Base-by-base conservation (phyloP, 2,113 vertebrate genomes). In the Scytalopus superciliaris region DNA sequence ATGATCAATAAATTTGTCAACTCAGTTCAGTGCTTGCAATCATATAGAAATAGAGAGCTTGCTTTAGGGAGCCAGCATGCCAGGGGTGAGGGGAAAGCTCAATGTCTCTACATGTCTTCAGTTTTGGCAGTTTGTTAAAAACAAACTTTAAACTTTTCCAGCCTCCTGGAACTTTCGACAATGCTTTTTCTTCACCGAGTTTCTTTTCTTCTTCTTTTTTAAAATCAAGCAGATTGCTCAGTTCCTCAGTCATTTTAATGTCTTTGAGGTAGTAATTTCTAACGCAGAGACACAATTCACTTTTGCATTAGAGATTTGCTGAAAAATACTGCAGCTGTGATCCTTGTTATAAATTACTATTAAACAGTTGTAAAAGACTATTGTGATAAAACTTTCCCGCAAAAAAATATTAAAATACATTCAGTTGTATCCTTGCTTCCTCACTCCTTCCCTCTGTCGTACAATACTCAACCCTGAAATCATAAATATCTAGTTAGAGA, bases 401-500 rank as follows among this genome's bases (percentile, higher is more conserved):
- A 24, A 47, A 27, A 93, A 40, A 6, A 19, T 37, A 30, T 72
- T 87, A 70, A 52, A 83, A 33, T 45, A 30, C 73, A 67, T 69
- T 82, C 47, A 56, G 16, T 83, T 76, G 13, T 59, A 67, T 57
- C 50, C 42, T 90, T 81, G 7, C 31, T 74, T 59, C 59, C 8
- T 62, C 55, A 52, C 72, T 60, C 47, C 47, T 96, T 90, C 62
- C 35, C 27, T 90, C 22, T 78, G 25, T 67, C 49, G 60, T 33
- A 63, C 15, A 31, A 25, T 24, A 73, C 49, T 75, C 66, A 84
- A 30, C 44, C 25, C 70, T 44, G 16, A 91, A 92, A 55, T 72
- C 89, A 84, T 84, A 95, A 89, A 74, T 73, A 60, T 31, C 82
- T 89, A 47, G 80, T 93, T 91, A 90, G 37, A 73, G 94, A 95